These are phyloP conservation scores for Bergia sp. DNA, from an alignment of 92 coral and sea anemone genomes.

Conservation along the genomic window DNA sequence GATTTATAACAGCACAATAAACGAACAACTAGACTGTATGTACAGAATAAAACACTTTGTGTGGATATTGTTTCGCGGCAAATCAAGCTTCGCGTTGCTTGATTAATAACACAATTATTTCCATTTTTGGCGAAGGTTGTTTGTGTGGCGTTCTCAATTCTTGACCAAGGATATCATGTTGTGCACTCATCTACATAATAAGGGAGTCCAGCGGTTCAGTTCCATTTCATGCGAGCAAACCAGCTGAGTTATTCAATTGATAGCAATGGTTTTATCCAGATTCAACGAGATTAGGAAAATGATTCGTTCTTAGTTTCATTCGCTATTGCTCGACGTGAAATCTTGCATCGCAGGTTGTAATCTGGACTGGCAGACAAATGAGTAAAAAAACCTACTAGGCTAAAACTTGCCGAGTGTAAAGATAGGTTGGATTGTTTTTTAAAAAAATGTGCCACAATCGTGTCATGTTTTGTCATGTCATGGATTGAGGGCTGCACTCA, in stretches of 20 bases:
- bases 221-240: constrained; percentile 21
- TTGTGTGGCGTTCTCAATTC: constrained; percentile 17
- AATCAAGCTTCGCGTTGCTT: neutral
- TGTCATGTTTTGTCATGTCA: neutral
- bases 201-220: constrained; percentile 20
- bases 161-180: constrained; percentile 23
- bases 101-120: constrained; percentile 1
- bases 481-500: neutral
- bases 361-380: neutral
- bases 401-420: neutral
- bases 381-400: neutral
- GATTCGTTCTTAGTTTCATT: constrained; percentile 1
- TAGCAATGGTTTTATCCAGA: constrained; percentile 21
- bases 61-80: constrained; percentile 1
- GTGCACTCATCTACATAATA: constrained; percentile 43
- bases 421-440: neutral
- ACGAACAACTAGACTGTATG: neutral
- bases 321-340: constrained; percentile 10
- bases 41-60: neutral
- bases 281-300: constrained; percentile 25
- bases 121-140: constrained; percentile 28
- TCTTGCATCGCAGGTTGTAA: neutral
- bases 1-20: neutral
- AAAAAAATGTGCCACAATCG: too few species aligned
- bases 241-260: constrained; percentile 38